These are phyloP conservation scores for Esperia sulphurella DNA, from an alignment of 2,888 invertebrate genomes.

Conservation along the genomic window DNA sequence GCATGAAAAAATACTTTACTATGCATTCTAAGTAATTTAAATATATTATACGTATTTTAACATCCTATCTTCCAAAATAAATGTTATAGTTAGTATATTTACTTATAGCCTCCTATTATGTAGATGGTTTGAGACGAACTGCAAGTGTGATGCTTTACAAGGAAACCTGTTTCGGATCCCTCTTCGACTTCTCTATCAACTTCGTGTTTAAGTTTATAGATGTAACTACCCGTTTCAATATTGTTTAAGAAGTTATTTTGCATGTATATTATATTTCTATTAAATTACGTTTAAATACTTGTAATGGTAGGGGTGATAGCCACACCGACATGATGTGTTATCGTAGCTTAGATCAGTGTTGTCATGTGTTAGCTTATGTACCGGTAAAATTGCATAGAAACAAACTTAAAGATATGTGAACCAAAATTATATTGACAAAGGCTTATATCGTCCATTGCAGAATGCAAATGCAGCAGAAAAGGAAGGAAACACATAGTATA, in stretches of 20 bases:
- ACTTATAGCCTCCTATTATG: conserved; percentile 40
- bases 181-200: conserved; percentile 23
- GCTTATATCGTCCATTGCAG: conserved; percentile 73
- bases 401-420: conserved; percentile 11
- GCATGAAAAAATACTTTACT: conserved; percentile 67
- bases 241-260: conserved; percentile 32
- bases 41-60: conserved; percentile 36
- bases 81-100: conserved; percentile 68
- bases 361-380: conserved; percentile 57
- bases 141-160: conserved; percentile 42
- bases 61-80: conserved; percentile 76
- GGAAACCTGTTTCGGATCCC: conserved; percentile 30
- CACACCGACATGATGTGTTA: conserved; percentile 14
- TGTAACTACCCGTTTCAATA: conserved; percentile 15
- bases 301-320: conserved; percentile 19
- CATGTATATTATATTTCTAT: conserved; percentile 48
- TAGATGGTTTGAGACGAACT: conserved; percentile 43
- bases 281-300: conserved; percentile 21
- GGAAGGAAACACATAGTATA: conserved; percentile 68
- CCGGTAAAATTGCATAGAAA: conserved; percentile 28
- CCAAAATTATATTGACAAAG: conserved; percentile 44
- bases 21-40: conserved; percentile 36
- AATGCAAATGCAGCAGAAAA: conserved; percentile 66
- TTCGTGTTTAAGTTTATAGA: conserved; percentile 23
- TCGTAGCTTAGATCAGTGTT: conserved; percentile 64